Base-by-base conservation (phyloP, 2,113 vertebrate species). In the Perccottus glenii region DNA sequence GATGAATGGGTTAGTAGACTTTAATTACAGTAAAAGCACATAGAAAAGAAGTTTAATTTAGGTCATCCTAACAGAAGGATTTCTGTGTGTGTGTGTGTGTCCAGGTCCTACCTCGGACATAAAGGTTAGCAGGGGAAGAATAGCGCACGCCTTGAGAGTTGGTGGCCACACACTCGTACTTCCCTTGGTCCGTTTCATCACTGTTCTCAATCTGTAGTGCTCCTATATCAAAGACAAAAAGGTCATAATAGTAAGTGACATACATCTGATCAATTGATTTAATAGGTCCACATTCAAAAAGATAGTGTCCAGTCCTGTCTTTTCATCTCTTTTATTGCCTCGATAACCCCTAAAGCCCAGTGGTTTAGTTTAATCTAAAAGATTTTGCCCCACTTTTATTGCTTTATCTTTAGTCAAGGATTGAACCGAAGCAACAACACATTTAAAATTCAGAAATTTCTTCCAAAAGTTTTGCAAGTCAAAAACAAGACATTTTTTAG, bases 151-250 rank as follows among this genome's bases (percentile, higher is more conserved):
- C 98, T 0, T 96, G 96, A 64, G 93, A 95, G 90, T 99, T 99
- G 84, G 95, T 96, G 73, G 97, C 96, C 80, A 99, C 98, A 0
- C 97, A 99, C 69, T 99, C 97, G 0, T 99, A 99, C 85, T 99
- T 99, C 86, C 98, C 98, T 91, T 99, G 98, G 91, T 99, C 98
- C 0, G 96, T 98, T 91, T 99, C 97, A 82, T 99, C 97, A 4
- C 96, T 99, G 94, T 96, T 96, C 64, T 99, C 98, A 0, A 99
- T 99, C 90, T 99, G 96, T 60, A 99, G 88, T 3, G 96, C 98
- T 87, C 98, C 98, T 97, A 92, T 33, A 57, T 83, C 76, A 77
- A 35, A 60, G 12, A 63, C 11, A 67, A 80, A 83, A 43, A 49
- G 67, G 78, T 60, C 70, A 47, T 3, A 35, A 55, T 0, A 72